Conservation (phyloP, 2,888 invertebrate genomes). For the Morpho helenor region DNA sequence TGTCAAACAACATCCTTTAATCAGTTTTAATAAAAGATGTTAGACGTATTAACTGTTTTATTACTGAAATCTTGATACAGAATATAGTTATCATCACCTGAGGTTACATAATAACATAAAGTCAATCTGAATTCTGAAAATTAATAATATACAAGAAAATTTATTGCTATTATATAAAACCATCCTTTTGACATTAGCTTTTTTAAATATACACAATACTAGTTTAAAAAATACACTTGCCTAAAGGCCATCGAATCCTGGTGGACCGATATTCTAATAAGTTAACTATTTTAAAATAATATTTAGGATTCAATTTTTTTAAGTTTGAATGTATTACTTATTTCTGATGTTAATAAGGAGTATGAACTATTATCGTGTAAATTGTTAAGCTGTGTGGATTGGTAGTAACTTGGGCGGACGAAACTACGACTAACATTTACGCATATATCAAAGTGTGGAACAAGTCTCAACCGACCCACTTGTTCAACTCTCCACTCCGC, state of each 20-base stretch:
- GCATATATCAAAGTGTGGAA: constrained; percentile 25
- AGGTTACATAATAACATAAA: background rate
- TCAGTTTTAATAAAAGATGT: too few species aligned
- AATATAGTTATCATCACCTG: background rate
- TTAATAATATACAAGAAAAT: too few species aligned
- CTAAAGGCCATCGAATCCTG: too few species aligned
- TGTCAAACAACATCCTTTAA: too few species aligned
- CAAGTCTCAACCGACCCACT: constrained; percentile 37
- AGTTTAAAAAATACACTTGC: too few species aligned
- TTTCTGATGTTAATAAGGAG: background rate
- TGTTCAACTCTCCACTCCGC: constrained; percentile 42
- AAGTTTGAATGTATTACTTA: background rate
- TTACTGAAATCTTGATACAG: constrained; percentile 16
- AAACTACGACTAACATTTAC: constrained; percentile 8
- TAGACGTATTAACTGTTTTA: constrained; percentile 14
- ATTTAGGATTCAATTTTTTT: too few species aligned
- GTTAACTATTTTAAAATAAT: too few species aligned
- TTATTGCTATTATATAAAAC: too few species aligned
- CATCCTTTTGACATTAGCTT: too few species aligned
- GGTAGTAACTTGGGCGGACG: background rate
- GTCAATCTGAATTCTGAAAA: too few species aligned
- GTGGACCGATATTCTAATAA: too few species aligned
- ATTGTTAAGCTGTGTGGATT: background rate
- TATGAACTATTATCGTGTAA: background rate
- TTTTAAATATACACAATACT: too few species aligned